Evolutionary conservation across 2,888 invertebrate species (phyloP).

Genomic region (Notodonta ziczac): DNA sequence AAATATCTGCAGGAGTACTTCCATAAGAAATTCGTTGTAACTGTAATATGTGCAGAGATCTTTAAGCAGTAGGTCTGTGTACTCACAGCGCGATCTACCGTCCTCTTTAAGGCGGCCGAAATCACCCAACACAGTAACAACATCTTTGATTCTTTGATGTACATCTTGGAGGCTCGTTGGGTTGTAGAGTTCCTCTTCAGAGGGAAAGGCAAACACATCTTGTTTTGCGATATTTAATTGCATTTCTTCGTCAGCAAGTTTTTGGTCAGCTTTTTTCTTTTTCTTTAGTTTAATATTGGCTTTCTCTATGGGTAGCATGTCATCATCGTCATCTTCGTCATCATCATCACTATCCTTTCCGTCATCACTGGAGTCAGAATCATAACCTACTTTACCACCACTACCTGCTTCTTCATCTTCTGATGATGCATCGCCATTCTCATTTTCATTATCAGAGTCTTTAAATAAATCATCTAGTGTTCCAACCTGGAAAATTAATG

Average conservation of each 20-base stretch:
- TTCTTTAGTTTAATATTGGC: conserved; percentile 91
- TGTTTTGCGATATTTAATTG: conserved; percentile 91
- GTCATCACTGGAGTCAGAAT: conserved; percentile 68
- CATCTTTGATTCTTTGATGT: conserved; percentile 95
- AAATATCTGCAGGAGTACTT: conserved; percentile 95
- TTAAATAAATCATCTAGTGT: conserved; percentile 82
- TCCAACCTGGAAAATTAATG: conserved; percentile 62
- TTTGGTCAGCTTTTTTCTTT: conserved; percentile 87
- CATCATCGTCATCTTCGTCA: conserved; percentile 83
- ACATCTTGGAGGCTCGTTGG: conserved; percentile 91
- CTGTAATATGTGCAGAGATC: conserved; percentile 98
- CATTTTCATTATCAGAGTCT: conserved; percentile 74
- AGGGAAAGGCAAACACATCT: conserved; percentile 92
- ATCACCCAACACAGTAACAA: conserved; percentile 91
- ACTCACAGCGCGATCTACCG: conserved; percentile 91
- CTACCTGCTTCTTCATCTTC: conserved; percentile 60
- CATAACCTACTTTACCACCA: conserved; percentile 60
- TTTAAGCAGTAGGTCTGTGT: conserved; percentile 89
- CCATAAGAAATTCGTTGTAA: conserved; percentile 98
- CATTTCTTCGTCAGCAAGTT: conserved; percentile 92
- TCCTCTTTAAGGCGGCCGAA: conserved; percentile 89
- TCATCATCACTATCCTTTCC: conserved; percentile 57
- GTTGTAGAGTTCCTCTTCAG: conserved; percentile 89
- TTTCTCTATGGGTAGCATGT: conserved; percentile 94
- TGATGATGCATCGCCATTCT: conserved; percentile 57